Conservation (phyloP, 2,888 invertebrate species). For the Cecidostiba fungosa region DNA sequence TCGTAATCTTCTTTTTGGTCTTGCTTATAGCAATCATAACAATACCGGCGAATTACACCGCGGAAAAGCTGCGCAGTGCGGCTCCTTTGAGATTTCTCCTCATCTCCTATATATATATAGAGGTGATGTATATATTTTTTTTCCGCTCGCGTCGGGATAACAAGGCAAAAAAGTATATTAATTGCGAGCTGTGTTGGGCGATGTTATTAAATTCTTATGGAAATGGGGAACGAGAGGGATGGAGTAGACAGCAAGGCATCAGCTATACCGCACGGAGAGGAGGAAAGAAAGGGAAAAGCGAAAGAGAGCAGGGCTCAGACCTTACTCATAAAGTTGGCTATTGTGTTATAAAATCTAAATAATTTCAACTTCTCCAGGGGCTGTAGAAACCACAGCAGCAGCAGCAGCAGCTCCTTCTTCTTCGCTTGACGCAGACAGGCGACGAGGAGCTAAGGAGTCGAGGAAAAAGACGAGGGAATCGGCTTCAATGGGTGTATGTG, state of each 20-base stretch:
- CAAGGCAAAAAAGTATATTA: conserved; percentile 79
- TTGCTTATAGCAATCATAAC: conserved; percentile 37
- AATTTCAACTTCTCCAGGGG: conserved; percentile 75
- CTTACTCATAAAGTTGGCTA: conserved; percentile 77
- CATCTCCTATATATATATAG: neutral
- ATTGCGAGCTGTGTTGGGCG: conserved; percentile 77
- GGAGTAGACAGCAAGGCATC: conserved; percentile 27
- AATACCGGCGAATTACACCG: conserved; percentile 47
- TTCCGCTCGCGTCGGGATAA: conserved; percentile 66
- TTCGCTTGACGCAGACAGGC: neutral
- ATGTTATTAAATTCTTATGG: conserved; percentile 80
- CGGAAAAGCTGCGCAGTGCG: conserved; percentile 19
- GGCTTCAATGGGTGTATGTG: conserved; percentile 24
- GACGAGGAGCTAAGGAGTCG: conserved; percentile 47
- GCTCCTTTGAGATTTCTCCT: conserved; percentile 55
- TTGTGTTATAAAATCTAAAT: conserved; percentile 79
- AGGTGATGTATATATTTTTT: conserved; percentile 1
- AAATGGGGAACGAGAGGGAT: conserved; percentile 70
- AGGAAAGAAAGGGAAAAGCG: conserved; percentile 30
- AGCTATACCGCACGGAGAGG: neutral
- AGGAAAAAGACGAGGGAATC: conserved; percentile 64
- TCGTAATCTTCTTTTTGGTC: neutral
- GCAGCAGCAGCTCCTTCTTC: neutral
- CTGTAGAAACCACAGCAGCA: conserved; percentile 27
- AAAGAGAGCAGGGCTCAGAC: conserved; percentile 59